These are phyloP conservation scores for Montipora capricornis DNA, from an alignment of 64 coral and sea anemone species.

Conservation along the genomic window DNA sequence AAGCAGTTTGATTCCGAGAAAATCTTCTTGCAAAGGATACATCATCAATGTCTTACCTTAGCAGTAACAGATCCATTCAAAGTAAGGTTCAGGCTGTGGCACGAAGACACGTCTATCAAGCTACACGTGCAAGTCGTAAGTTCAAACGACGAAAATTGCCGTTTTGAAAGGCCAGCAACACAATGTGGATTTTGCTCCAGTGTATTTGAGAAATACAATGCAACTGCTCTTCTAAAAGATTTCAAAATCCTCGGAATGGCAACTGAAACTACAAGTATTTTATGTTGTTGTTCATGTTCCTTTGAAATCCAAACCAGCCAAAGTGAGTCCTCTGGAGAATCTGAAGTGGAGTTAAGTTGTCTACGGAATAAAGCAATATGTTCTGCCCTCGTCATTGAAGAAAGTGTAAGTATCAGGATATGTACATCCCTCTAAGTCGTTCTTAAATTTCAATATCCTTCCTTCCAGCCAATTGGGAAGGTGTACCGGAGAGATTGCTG, in stretches of 20 bases:
- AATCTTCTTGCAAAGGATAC: not conserved
- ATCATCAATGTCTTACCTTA: not conserved
- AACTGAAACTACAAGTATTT: too few species aligned
- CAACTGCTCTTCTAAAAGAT: not conserved
- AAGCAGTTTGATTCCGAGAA: not conserved
- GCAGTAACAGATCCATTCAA: not conserved
- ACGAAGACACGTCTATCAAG: not conserved
- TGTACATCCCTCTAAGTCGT: too few species aligned
- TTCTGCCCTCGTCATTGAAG: not conserved
- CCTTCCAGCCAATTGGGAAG: too few species aligned
- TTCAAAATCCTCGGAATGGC: not conserved
- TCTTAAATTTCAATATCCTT: too few species aligned
- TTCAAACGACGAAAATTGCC: not conserved
- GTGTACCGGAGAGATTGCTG: too few species aligned
- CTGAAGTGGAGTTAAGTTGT: too few species aligned
- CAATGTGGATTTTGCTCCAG: not conserved
- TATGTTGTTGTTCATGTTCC: not conserved
- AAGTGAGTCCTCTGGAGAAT: too few species aligned
- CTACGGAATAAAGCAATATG: too few species aligned
- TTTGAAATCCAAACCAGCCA: not conserved
- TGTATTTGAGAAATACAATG: not conserved
- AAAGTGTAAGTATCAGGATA: not conserved
- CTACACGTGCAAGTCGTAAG: conserved; percentile 1
- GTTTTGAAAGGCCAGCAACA: not conserved
- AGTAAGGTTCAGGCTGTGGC: not conserved